phyloP scores from a whole-genome alignment of 2,888 invertebrate genomes.

The Scelioninae gen. 1 region DNA sequence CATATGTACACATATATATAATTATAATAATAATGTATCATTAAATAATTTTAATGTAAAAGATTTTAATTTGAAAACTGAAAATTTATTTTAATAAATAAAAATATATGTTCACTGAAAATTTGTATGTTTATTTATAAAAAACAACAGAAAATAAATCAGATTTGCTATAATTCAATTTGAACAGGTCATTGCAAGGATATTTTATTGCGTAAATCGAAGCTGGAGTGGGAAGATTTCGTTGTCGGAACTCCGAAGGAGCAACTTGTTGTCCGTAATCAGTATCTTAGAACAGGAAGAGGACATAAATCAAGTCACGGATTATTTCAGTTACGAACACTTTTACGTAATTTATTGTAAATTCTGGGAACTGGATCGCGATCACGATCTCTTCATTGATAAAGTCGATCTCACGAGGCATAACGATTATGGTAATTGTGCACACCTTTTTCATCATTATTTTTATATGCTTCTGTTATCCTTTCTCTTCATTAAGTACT shows the following conservation, averaged over 20 bases:
- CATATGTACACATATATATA: no score
- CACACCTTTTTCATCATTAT: conserved; percentile 5
- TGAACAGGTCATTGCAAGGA: conserved; percentile 98
- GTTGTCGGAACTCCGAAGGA: conserved; percentile 94
- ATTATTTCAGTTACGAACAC: conserved; percentile 98
- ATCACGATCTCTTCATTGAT: conserved; percentile 98
- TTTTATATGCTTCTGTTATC: not conserved
- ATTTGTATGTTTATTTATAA: not conserved
- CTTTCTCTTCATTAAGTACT: no score
- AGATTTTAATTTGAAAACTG: no score
- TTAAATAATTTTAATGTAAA: no score
- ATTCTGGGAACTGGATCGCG: conserved; percentile 99
- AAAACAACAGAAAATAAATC: conserved; percentile 66
- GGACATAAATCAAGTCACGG: conserved; percentile 97
- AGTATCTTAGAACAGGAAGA: conserved; percentile 96
- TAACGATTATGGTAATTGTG: conserved; percentile 94
- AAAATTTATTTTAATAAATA: no score
- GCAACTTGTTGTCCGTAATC: conserved; percentile 92
- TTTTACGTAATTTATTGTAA: conserved; percentile 99
- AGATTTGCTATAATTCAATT: no score
- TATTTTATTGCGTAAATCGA: conserved; percentile 98
- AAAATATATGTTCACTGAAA: no score
- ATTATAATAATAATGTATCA: no score
- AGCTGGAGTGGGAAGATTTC: conserved; percentile 98
- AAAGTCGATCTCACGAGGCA: conserved; percentile 96